Base-by-base conservation (phyloP, 2,797 vertebrate genomes). In the Lacerta viridis region DNA sequence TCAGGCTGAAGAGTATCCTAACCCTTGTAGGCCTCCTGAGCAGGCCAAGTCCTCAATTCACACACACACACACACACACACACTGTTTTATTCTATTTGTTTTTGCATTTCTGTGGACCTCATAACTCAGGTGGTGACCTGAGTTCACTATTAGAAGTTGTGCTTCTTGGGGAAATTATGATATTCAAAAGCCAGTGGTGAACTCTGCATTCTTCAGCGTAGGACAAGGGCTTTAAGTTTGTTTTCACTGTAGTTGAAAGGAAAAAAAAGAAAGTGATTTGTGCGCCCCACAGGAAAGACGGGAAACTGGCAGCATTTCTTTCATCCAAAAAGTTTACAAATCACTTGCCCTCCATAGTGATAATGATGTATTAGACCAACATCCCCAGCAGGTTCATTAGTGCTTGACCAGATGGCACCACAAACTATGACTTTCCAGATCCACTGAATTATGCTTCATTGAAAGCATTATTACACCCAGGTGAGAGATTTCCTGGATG, bases 401-500 rank as follows among this genome's bases (percentile, higher is more conserved):
- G 15, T n/a, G n/a, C 83, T 92, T 85, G 9, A 89, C 81, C 90
- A 92, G 68, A 90, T 84, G 39, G 36, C 88, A 46, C 33, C 69
- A 89, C 83, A 77, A 85, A 90, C 79, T 86, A 82, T 81, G 88
- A 68, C 86, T 93, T 87, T 93, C 46, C 39, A 91, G 84, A 88
- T 84, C 90, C 74, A 43, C 29, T 92, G 41, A 36, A 86, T 20
- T 90, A 43, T 81, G 46, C 90, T 93, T 89, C 88, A 87, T 29
- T 86, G 84, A 82, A 82, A 80, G 59, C 74, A 59, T 88, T 85
- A 90, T 92, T 88, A 80, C 68, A 27, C 92, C 93, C 4, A 33
- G 87, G 90, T 90, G 82, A 91, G 36, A 92, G 59, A 89, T 92
- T 84, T 95, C 25, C 25, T 72, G 87, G 92, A 93, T 89, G 41